Evolutionary conservation across 2,888 invertebrate species (phyloP).

Genomic region (Oscheius sp.): DNA sequence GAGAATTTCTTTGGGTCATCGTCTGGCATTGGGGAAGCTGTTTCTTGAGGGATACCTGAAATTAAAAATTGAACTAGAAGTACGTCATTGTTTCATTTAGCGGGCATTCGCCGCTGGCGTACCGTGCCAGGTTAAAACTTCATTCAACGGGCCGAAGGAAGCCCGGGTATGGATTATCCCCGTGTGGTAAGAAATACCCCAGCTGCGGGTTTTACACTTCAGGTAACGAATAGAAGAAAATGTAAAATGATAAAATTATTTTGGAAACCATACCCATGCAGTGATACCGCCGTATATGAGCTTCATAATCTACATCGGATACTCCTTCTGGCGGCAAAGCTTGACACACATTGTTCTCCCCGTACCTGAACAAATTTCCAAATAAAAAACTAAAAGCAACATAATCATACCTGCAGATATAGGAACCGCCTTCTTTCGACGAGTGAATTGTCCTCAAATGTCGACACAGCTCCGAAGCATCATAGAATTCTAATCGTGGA

Average conservation of each 20-base stretch:
- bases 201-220: too few species aligned
- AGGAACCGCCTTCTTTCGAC: conserved; percentile 67
- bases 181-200: too few species aligned
- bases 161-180: too few species aligned
- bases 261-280: conserved; percentile 35
- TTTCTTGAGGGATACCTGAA: not conserved
- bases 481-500: conserved; percentile 43
- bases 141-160: too few species aligned
- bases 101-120: too few species aligned
- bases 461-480: conserved; percentile 50
- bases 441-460: conserved; percentile 63
- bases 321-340: conserved; percentile 90
- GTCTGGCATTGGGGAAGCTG: not conserved
- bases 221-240: not conserved
- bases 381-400: too few species aligned
- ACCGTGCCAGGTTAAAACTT: too few species aligned
- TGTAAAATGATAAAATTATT: not conserved
- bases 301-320: conserved; percentile 87
- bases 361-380: conserved; percentile 80
- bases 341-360: conserved; percentile 86
- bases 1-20: conserved; percentile 11
- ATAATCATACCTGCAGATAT: conserved; percentile 58
- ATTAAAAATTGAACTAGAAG: not conserved
- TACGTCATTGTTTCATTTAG: too few species aligned
- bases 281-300: conserved; percentile 83